Evolutionary conservation across 2,797 vertebrate genomes (phyloP).

Genomic region (Rhynchotus rufescens): DNA sequence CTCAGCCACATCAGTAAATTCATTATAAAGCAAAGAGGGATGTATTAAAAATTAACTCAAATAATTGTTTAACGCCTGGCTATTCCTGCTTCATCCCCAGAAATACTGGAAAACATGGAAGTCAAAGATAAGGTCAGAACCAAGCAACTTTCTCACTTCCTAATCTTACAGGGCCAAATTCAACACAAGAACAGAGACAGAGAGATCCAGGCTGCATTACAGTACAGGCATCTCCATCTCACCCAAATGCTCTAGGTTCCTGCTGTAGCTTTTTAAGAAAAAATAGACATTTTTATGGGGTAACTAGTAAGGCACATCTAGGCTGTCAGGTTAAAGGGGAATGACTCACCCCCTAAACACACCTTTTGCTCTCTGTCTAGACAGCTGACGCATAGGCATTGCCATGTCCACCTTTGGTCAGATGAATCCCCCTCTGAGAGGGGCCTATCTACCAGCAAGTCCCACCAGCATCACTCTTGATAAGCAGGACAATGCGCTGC

Average conservation of each 20-base stretch:
- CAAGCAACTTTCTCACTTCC: neutral
- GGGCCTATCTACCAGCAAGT: neutral
- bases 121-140: neutral
- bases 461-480: neutral
- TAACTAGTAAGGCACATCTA: neutral
- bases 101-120: neutral
- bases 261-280: neutral
- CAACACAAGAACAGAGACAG: neutral
- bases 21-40: neutral
- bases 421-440: neutral
- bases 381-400: neutral
- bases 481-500: neutral
- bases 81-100: neutral
- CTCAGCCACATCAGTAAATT: neutral
- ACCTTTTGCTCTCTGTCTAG: conserved; percentile 3
- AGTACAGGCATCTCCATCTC: neutral
- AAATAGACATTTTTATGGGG: neutral
- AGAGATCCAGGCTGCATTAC: neutral
- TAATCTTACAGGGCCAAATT: neutral
- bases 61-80: neutral
- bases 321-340: neutral
- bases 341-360: conserved; percentile 5
- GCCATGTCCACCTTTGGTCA: rapidly evolving
- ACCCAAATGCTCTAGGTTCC: neutral
- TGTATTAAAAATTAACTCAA: neutral